Conservation (phyloP, 2,113 vertebrate species). For the Pyrgilauda ruficollis region DNA sequence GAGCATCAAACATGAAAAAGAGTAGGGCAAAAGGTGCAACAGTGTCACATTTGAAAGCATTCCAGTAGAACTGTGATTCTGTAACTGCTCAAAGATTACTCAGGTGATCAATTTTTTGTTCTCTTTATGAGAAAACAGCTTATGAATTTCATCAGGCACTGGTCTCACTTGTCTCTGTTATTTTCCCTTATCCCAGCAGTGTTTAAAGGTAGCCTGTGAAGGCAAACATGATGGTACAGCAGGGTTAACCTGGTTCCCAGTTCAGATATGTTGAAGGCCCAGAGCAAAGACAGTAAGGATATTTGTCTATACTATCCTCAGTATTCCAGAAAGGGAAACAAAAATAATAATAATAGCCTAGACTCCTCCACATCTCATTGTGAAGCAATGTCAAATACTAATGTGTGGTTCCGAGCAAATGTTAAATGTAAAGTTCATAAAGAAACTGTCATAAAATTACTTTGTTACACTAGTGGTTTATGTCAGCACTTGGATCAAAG, state of each 20-base stretch:
- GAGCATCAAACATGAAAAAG: background rate
- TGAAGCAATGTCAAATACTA: background rate
- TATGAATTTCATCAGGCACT: background rate
- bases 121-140: background rate
- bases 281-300: background rate
- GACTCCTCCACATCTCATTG: background rate
- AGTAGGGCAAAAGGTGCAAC: background rate
- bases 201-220: background rate
- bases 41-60: background rate
- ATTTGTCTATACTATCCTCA: background rate
- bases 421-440: background rate
- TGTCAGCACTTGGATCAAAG: background rate
- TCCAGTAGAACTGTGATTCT: background rate
- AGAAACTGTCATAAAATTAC: background rate
- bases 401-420: background rate
- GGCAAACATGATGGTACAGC: background rate
- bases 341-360: background rate
- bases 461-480: background rate
- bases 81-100: background rate
- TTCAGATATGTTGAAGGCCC: background rate
- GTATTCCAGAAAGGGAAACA: background rate
- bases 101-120: background rate
- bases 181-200: background rate
- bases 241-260: background rate
- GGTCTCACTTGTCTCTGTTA: background rate